Conservation (phyloP, 2,888 invertebrate species). For the Cerceris rybyensis region DNA sequence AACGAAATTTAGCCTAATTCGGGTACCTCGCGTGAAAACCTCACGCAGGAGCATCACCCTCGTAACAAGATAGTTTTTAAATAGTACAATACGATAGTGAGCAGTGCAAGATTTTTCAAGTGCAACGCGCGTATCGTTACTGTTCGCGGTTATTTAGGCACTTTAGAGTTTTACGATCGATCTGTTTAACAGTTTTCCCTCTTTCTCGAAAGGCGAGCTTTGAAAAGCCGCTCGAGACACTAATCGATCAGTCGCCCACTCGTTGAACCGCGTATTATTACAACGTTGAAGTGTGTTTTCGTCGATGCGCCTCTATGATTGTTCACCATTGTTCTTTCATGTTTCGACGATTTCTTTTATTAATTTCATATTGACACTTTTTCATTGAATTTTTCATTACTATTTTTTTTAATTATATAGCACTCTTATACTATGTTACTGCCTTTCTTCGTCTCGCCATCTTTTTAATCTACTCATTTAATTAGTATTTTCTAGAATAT, state of each 20-base stretch:
- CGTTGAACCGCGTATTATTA: neutral
- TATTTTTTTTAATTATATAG: constrained; percentile 42
- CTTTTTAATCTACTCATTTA: no score
- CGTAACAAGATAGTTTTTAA: constrained; percentile 51
- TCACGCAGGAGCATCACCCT: constrained; percentile 28
- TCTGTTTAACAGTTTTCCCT: constrained; percentile 44
- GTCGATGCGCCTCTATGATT: no score
- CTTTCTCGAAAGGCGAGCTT: constrained; percentile 14
- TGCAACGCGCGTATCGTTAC: constrained; percentile 59
- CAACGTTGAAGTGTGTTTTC: no score
- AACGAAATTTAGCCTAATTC: constrained; percentile 53
- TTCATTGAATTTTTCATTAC: neutral
- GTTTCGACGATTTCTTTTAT: no score
- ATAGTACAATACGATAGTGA: constrained; percentile 56
- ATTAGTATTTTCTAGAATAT: no score
- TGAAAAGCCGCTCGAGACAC: constrained; percentile 22
- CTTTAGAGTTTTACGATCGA: constrained; percentile 48
- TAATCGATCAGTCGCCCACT: constrained; percentile 7
- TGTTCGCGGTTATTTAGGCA: constrained; percentile 53
- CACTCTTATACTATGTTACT: constrained; percentile 39
- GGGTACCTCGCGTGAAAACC: constrained; percentile 36
- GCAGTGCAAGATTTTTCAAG: constrained; percentile 47
- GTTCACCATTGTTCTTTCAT: no score
- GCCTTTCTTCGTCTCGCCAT: constrained; percentile 11
- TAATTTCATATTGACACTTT: no score